Base-by-base conservation (phyloP, 1,140 invertebrate genomes). In the Caerostris extrusa region DNA sequence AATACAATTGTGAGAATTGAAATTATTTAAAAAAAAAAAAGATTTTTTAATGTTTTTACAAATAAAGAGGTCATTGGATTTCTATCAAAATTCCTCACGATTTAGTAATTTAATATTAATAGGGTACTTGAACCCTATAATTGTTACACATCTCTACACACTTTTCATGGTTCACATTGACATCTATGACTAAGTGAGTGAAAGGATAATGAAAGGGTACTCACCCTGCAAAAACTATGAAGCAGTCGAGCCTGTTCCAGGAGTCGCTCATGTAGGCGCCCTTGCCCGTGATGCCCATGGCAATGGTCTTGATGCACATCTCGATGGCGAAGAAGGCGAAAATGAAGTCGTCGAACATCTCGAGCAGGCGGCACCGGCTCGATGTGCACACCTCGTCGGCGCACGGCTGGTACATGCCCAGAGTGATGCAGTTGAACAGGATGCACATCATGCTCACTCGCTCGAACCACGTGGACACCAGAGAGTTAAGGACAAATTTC, bases 391-490 rank as follows among this genome's bases (percentile, higher is more conserved):
- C 95, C 95, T 98, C 97, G 95, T 99, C 98, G 94, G 98, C 98
- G 96, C 99, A 99, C 12, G 99, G 99, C 96, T 99, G 98, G 96
- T 99, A 99, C 99, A 99, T 99, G 77, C 99, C 99, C 94, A 99
- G 97, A 1, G 99, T 99, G 90, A 99, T 97, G 96, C 99, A 99
- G 97, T 99, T 99, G 95, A 99, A 96, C 89, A 99, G 96, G 95
- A 99, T 99, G 53, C 99, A 98, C 96, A 99, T 97, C 98, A 99
- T 99, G 95, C 98, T 99, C 95, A 99, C 97, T 94, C 99, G 97
- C 97, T 99, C 99, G 97, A 99, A 99, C 99, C 99, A 99, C 96
- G 98, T 99, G 96, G 10, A 77, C 17, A 89, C 56, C 69, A 64
- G 7, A 53, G 10, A 90, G 93, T 94, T 60, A 94, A 94, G 93